phyloP scores from a whole-genome alignment of 2,888 invertebrate species.

The Eulithis testata region DNA sequence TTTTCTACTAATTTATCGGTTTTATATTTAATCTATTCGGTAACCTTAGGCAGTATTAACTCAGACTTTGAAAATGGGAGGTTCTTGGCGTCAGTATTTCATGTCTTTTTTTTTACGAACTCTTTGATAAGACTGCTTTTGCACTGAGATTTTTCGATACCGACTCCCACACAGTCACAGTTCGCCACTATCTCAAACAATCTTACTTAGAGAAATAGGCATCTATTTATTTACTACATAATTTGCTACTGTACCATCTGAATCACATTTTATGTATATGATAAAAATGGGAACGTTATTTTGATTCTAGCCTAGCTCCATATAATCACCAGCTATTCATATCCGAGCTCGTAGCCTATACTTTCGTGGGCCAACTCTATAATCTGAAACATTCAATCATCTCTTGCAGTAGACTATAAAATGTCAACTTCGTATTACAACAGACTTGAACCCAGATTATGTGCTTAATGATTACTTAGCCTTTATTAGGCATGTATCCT shows the following conservation, averaged over 20 bases:
- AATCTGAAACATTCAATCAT: constrained; percentile 9
- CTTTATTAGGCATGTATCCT: constrained; percentile 47
- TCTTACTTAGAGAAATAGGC: no score
- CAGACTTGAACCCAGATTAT: constrained; percentile 38
- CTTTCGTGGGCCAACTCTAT: background rate
- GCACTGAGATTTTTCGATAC: no score
- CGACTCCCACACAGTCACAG: no score
- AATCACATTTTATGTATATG: no score
- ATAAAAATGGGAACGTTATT: no score
- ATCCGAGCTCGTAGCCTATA: background rate
- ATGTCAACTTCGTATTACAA: constrained; percentile 21
- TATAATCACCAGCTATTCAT: background rate
- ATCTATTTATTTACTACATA: no score
- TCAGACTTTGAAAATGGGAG: constrained; percentile 5
- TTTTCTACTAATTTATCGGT: constrained; percentile 55
- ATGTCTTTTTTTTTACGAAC: constrained; percentile 2
- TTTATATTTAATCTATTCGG: constrained; percentile 26
- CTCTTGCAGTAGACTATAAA: constrained; percentile 14
- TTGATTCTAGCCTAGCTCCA: no score
- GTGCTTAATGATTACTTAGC: constrained; percentile 52
- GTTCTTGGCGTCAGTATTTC: constrained; percentile 1
- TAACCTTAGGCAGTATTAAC: constrained; percentile 19
- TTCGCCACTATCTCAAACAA: no score
- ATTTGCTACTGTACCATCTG: no score
- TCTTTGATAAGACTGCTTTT: no score